These are phyloP conservation scores for Oryzias woworae DNA, from an alignment of 2,113 vertebrate species.

Conservation along the genomic window DNA sequence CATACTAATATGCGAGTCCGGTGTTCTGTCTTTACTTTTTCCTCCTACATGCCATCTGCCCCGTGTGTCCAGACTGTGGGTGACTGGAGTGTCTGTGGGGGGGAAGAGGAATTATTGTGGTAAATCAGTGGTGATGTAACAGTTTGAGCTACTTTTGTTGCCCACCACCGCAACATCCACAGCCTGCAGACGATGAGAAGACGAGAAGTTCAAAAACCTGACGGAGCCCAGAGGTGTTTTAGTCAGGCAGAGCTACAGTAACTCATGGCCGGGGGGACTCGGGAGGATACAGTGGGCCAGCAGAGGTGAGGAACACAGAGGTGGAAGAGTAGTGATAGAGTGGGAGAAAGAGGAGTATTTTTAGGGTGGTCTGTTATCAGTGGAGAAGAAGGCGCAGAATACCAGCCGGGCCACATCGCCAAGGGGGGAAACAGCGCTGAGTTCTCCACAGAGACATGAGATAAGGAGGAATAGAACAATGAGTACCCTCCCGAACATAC, in stretches of 20 bases:
- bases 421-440: slow-evolving; percentile 49
- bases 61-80: slow-evolving; percentile 71
- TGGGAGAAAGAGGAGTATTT: slow-evolving; percentile 61
- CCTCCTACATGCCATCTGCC: slow-evolving; percentile 79
- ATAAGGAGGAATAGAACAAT: slow-evolving; percentile 66
- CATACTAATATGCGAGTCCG: slow-evolving; percentile 60
- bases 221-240: slow-evolving; percentile 49
- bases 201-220: slow-evolving; percentile 41
- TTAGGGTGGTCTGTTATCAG: slow-evolving; percentile 71
- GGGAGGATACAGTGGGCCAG: slow-evolving; percentile 55
- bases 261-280: slow-evolving; percentile 45
- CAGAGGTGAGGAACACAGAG: slow-evolving; percentile 60
- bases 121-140: slow-evolving; percentile 71
- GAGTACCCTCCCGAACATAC: slow-evolving; percentile 18
- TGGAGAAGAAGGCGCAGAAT: slow-evolving; percentile 40
- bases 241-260: slow-evolving; percentile 54
- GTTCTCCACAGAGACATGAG: slow-evolving; percentile 43
- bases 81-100: slow-evolving; percentile 59
- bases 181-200: slow-evolving; percentile 32
- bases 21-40: slow-evolving; percentile 59
- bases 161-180: slow-evolving; percentile 32
- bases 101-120: slow-evolving; percentile 58
- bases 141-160: slow-evolving; percentile 50
- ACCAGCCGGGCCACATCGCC: slow-evolving; percentile 65
- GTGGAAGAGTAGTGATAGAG: slow-evolving; percentile 13